Base-by-base conservation (phyloP, 1,140 invertebrate species). In the Holotrichia oblita region DNA sequence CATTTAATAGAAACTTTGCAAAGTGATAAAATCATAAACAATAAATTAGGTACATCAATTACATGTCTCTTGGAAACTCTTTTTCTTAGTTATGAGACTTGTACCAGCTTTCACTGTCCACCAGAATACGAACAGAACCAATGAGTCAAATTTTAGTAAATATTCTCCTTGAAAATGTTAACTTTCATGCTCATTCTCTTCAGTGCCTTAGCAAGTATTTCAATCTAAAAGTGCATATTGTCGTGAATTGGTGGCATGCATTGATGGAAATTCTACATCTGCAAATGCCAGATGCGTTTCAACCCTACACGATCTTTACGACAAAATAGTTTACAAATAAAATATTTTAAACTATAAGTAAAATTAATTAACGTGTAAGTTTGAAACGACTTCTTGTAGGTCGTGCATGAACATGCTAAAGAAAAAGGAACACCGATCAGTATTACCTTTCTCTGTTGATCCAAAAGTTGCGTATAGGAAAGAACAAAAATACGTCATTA, bases 401-500 rank as follows among this genome's bases (percentile, higher is more conserved):
- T 69, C n/a, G 61, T 69, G 61, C 20, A 69, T 22, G 22, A 69
- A 20, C 61, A 69, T 69, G 61, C 61, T 69, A 34, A 34, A 69
- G 61, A 69, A 69, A 69, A 69, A 34, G 61, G 61, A 69, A 69
- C 27, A 69, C 61, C 61, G 24, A 42, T 27, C 40, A 80, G 77
- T 79, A 77, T 85, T 86, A 86, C 85, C 86, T 86, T 82, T 87
- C 85, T 83, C 86, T 86, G 79, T 74, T 74, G 72, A 76, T 77
- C 44, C 79, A 73, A 80, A 77, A 78, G 78, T 81, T 82, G 81
- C 79, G 48, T 79, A 79, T 81, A 77, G 34, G 44, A 81, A 79
- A 81, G 69, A 80, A 79, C 55, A 80, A 24, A n/a, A 74, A 41
- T 41, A 74, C 34, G 40, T 76, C 40, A 76, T 55, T 76, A 48